phyloP scores from a whole-genome alignment of 2,797 vertebrate species.

The Hipposideros larvatus region DNA sequence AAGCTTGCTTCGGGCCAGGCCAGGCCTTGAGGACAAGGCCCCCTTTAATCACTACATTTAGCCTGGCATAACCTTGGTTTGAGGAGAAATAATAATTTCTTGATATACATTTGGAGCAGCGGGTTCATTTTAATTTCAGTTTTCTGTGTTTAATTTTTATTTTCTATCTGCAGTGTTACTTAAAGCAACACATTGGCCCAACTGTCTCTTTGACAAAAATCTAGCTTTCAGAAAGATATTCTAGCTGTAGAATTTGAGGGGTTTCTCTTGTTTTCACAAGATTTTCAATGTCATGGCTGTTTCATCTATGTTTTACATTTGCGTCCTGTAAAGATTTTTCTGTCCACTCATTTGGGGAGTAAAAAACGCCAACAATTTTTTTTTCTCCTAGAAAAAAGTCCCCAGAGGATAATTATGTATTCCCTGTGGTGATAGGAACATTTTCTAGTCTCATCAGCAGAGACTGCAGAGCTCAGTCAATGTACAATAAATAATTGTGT shows the following conservation, averaged over 20 bases:
- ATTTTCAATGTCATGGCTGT: background rate
- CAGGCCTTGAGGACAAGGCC: background rate
- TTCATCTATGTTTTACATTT: background rate
- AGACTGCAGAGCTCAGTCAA: background rate
- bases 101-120: background rate
- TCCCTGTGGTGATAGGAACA: background rate
- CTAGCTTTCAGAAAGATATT: background rate
- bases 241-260: background rate
- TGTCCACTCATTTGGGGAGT: background rate
- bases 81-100: conserved; percentile 26
- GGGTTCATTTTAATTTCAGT: conserved; percentile 33
- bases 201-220: background rate
- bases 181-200: background rate
- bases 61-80: background rate
- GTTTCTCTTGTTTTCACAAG: background rate
- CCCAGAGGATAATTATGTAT: background rate
- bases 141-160: conserved; percentile 52
- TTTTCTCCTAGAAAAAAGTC: background rate
- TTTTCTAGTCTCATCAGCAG: conserved; percentile 1
- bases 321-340: background rate
- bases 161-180: background rate
- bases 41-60: background rate
- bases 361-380: background rate
- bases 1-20: background rate
- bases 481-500: background rate